Evolutionary conservation across 1,140 invertebrate genomes (phyloP).

Genomic region (Bombus soroeensis): DNA sequence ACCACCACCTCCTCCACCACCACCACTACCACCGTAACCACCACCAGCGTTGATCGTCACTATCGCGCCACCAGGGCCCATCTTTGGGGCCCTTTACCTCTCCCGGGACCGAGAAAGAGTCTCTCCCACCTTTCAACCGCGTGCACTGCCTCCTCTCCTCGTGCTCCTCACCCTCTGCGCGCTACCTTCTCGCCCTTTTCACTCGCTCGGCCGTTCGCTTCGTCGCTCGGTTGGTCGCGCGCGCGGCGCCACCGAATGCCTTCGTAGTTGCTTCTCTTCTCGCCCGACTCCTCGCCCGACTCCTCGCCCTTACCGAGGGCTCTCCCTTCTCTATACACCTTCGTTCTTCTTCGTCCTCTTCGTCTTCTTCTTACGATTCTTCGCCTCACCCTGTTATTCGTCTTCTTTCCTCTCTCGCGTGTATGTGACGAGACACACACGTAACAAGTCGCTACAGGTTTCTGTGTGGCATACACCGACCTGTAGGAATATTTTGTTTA

Average conservation of each 20-base stretch:
- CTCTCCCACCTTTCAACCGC: conserved; percentile 11
- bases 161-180: neutral
- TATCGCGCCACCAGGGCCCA: conserved; percentile 61
- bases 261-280: conserved; percentile 62
- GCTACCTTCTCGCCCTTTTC: conserved; percentile 37
- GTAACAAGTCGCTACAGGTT: conserved; percentile 1
- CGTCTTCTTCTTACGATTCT: conserved; percentile 15
- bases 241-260: conserved; percentile 76
- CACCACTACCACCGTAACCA: neutral
- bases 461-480: conserved; percentile 55
- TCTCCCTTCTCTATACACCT: conserved; percentile 32
- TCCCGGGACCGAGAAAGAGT: conserved; percentile 22
- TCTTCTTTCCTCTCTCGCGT: neutral
- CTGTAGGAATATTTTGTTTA: conserved; percentile 81
- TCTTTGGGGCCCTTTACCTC: conserved; percentile 73
- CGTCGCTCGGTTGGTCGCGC: conserved; percentile 31
- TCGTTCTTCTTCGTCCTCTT: conserved; percentile 29
- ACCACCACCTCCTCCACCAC: neutral
- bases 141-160: neutral
- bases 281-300: conserved; percentile 9
- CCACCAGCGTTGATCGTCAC: conserved; percentile 34
- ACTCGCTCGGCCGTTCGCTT: neutral
- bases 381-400: neutral
- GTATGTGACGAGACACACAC: neutral
- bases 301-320: conserved; percentile 25